Evolutionary conservation across 2,113 vertebrate species (phyloP).

Genomic region (Rattus rattus): DNA sequence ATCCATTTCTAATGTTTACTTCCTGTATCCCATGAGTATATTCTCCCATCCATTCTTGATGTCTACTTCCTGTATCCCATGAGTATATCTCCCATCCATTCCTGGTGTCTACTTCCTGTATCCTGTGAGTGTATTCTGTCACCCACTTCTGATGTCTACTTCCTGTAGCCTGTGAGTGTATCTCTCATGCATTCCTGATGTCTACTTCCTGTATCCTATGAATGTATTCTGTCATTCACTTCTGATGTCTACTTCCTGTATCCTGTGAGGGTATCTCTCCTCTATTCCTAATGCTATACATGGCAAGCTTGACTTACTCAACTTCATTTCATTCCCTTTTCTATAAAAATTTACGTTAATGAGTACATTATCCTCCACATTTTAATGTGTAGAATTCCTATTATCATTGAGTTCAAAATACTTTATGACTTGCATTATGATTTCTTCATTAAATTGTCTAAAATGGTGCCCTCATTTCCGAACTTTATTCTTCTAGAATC

Average conservation of each 20-base stretch:
- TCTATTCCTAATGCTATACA: background rate
- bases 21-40: background rate
- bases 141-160: background rate
- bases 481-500: background rate
- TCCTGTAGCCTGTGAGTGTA: background rate
- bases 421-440: slow-evolving; percentile 18
- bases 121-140: background rate
- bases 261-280: background rate
- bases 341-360: background rate
- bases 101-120: background rate
- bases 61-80: background rate
- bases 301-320: background rate
- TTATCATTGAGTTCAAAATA: slow-evolving; percentile 18
- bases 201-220: background rate
- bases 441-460: slow-evolving; percentile 37
- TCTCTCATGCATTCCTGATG: background rate
- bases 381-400: background rate
- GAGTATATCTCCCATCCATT: background rate
- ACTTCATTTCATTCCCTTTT: background rate
- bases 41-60: background rate
- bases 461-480: slow-evolving; percentile 14
- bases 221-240: background rate
- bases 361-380: background rate
- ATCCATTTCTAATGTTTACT: background rate
- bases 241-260: background rate